These are phyloP conservation scores for Taenioides sp. DNA, from an alignment of 2,797 vertebrate species.

Conservation along the genomic window DNA sequence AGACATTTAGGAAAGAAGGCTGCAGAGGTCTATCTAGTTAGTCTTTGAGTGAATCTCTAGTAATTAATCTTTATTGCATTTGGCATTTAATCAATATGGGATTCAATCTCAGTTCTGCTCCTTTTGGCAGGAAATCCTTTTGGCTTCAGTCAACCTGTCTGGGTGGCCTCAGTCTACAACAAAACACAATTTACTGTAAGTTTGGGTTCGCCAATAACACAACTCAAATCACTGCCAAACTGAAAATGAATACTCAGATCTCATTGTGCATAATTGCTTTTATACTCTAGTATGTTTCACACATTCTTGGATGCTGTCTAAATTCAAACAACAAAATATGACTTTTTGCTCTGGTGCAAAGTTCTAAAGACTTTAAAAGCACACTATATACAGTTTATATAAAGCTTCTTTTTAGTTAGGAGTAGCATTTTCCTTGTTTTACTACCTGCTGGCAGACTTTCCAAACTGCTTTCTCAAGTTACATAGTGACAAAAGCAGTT, in stretches of 20 bases:
- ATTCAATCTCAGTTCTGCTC: slow-evolving; percentile 66
- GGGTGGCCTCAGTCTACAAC: slow-evolving; percentile 49
- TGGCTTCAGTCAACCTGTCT: slow-evolving; percentile 64
- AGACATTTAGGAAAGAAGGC: slow-evolving; percentile 64
- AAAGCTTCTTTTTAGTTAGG: background rate
- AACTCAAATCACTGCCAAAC: background rate
- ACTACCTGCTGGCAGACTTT: background rate
- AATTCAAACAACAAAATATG: background rate
- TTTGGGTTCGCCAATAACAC: slow-evolving; percentile 24
- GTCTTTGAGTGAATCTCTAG: slow-evolving; percentile 66
- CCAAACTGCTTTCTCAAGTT: background rate
- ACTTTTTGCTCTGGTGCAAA: background rate
- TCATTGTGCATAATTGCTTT: background rate
- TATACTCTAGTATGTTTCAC: background rate
- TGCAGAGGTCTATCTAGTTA: slow-evolving; percentile 48
- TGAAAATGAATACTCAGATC: background rate
- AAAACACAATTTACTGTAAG: slow-evolving; percentile 29
- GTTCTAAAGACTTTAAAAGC: background rate
- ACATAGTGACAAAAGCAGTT: background rate
- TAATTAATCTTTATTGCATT: slow-evolving; percentile 75
- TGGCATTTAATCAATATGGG: slow-evolving; percentile 73
- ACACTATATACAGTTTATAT: background rate
- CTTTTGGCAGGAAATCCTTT: slow-evolving; percentile 73
- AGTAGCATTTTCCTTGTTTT: background rate
- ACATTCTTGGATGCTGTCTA: background rate